Evolutionary conservation across 2,113 vertebrate species (phyloP), one percentile per base, ranked within the genome.

Genomic region (Talpa occidentalis): DNA sequence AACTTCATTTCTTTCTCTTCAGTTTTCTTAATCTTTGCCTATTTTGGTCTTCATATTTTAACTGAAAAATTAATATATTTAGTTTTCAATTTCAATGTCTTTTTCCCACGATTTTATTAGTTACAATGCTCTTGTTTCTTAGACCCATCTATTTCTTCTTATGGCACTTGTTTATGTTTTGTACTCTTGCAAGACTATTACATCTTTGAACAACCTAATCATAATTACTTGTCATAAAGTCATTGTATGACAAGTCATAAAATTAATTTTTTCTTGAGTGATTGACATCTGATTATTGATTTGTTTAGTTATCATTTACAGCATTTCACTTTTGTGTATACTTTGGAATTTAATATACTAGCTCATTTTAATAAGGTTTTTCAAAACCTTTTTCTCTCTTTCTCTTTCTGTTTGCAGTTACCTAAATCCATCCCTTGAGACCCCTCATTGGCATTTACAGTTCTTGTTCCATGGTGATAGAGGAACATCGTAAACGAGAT

Each of bases 281-380:
- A 69, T 52, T 76, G 81, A 60, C 62, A 49, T 95, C 42, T 94
- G 70, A 56, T 89, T 56, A 26, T 92, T 93, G 49, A 76, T 70
- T 90, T 83, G 30, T 15, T 90, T 28, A 74, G 32, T 22, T 79
- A 21, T 87, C 32, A 93, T 37, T 85, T 93, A 54, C 54, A 15
- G 22, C 22, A 3, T 56, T 54, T 52, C n/a, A 28, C n/a, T 56
- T 30, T 15, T 69, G 37, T 52, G 3, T 67, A 11, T 90, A 17
- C n/a, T 83, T 88, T 77, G 56, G 44, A 76, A 72, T 91, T 92
- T 81, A 85, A 21, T 73, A 70, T 24, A 6, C n/a, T 49, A 10
- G 44, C 24, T 86, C 15, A 52, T 92, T 82, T 80, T 88, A 59
- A 42, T 28, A 84, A 47, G 32, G 32, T 76, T 47, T 69, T 79